Base-by-base conservation (phyloP, 1,140 invertebrate species). In the Drosophila ananassae region DNA sequence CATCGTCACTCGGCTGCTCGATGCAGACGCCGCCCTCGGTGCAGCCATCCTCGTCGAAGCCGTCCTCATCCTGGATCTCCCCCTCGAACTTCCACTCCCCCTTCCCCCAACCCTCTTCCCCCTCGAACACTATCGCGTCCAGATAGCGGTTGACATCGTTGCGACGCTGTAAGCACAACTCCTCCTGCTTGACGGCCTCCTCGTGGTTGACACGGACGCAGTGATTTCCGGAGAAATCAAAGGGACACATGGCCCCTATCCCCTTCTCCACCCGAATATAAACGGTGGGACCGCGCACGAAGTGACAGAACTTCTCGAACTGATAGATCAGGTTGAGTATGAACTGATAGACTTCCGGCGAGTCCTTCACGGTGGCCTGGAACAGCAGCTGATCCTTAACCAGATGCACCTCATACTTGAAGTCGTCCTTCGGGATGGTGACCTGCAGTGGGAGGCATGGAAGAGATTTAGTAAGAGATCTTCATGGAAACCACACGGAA, bases 201-300 rank as follows among this genome's bases (percentile, higher is more conserved):
- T 82, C 79, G 4, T 63, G 50, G 47, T 82, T 63, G 8, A 75
- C 39, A 3, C 76, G 75, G 28, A 83, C 59, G 10, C 84, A 84
- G 7, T 7, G 32, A 8, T 79, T 51, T 1, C 44, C 58, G 24
- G 34, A n/a, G 6, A 76, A 84, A 2, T 60, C 41, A 5, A 84
- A 12, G 0, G 80, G 80, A 68, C 73, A 17, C 12, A 13, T n/a
- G 5, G n/a, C 69, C 0, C 9, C 2, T 0, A 50, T 3, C 5
- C 30, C 66, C 34, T 83, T 83, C 2, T 28, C 30, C 0, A 79
- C 21, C n/a, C 66, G 79, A 1, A 84, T 2, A 17, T 83, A 84
- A 0, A 83, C 62, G 0, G 72, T 76, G 1, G 72, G 80, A 4
- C 80, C 80, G 2, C 39, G 39, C 34, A 10, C 22, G 12, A 41